Evolutionary conservation across 1,140 invertebrate species (phyloP), one percentile per base, ranked within the genome.

Genomic region (Caenorhabditis brenneri): DNA sequence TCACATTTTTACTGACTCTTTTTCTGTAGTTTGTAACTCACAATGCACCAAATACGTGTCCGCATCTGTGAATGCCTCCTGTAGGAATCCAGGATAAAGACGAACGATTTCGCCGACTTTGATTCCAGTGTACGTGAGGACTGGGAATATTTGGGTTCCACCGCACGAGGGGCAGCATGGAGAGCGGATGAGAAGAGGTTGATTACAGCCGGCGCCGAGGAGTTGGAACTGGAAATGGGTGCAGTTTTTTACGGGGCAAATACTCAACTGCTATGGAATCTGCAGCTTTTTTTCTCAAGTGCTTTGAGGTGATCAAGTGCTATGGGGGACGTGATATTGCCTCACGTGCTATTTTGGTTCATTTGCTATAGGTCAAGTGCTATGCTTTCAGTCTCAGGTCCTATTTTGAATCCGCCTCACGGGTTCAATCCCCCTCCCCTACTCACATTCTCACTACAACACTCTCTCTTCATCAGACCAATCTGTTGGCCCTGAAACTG

Each of bases 31-130:
- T n/a, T n/a, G n/a, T n/a, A 46, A 29, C 60, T 65, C 19, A 65
- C 60, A 65, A 36, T 65, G 29, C 33, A 65, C 60, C 29, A 65
- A n/a, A 36, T 36, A 65, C 33, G 60, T 65, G 60, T 65, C 60
- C 19, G 60, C 60, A 36, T 65, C 60, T 1, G 60, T 65, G 31
- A 65, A 36, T 1, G 10, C 4, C 19, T 65, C 60, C 12, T 39
- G 60, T 16, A 65, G 29, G 33, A 65, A 65, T 36, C 60, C 60
- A 0, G 60, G 60, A n/a, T 65, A 65, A 7, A 65, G 60, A 19
- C 60, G 60, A 36, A 65, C 60, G 10, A 65, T 65, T 51, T 51
- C 49, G 19, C 49, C 49, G n/a, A 51, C n/a, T 51, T 51, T 51
- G 49, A 51, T n/a, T 7, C 53, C 53, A 15, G 22, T 58, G 24